Evolutionary conservation across 1,140 invertebrate species (phyloP).

Genomic region (Potamilus streckersoni): DNA sequence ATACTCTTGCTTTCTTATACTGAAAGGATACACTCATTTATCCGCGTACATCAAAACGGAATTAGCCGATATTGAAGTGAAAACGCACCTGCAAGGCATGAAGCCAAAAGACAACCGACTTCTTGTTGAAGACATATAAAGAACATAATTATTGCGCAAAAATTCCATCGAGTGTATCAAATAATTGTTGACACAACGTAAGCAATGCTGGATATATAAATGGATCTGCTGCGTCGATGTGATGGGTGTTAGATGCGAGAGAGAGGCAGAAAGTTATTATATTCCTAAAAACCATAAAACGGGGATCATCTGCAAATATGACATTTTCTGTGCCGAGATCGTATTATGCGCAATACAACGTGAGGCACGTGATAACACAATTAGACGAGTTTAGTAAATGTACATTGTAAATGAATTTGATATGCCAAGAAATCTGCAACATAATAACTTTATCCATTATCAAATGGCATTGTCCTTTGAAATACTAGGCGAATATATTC

Average conservation of each 20-base stretch:
- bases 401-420: no score
- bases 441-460: no score
- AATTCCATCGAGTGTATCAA: conserved; percentile 22
- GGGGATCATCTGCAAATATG: conserved; percentile 62
- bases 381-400: conserved; percentile 45
- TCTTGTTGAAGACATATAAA: conserved; percentile 54
- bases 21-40: conserved; percentile 64
- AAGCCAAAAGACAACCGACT: conserved; percentile 42
- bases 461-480: no score
- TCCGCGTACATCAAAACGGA: conserved; percentile 53
- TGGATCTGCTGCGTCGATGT: conserved; percentile 64
- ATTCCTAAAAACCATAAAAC: conserved; percentile 60
- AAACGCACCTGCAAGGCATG: conserved; percentile 51
- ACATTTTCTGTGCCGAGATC: conserved; percentile 63
- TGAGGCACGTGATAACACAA: conserved; percentile 48
- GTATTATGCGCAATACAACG: conserved; percentile 47
- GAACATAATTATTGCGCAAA: conserved; percentile 43
- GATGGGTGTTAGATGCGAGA: neutral
- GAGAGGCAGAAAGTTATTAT: conserved; percentile 56
- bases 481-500: no score
- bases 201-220: conserved; percentile 64
- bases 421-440: no score
- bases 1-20: conserved; percentile 55
- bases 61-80: conserved; percentile 58
- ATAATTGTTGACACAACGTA: conserved; percentile 49